Conservation (phyloP, 2,797 vertebrate species). For the Molossus alvarezi region DNA sequence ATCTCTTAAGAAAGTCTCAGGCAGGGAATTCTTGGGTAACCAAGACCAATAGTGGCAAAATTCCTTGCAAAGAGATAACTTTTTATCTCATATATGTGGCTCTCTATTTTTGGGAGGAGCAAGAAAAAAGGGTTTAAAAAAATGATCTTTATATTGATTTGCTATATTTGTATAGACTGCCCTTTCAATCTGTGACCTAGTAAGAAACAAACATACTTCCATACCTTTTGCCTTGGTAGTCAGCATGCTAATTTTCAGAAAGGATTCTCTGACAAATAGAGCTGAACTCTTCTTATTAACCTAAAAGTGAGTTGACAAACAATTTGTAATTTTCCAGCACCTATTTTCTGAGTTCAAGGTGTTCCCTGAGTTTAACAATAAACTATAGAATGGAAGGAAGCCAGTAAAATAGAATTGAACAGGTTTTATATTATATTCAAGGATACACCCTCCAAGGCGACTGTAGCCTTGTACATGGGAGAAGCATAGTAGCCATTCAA, state of each 20-base stretch:
- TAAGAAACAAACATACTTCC: conserved; percentile 26
- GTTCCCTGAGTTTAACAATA: conserved; percentile 19
- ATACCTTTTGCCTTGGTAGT: conserved; percentile 32
- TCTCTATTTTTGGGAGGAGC: not conserved
- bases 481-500: not conserved
- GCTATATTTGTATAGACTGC: conserved; percentile 17
- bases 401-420: not conserved
- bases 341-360: conserved; percentile 50
- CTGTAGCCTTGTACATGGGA: not conserved
- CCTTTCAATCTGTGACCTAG: not conserved
- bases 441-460: not conserved
- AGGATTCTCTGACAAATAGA: conserved; percentile 50
- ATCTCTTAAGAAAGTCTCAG: not conserved
- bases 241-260: conserved; percentile 62
- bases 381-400: conserved; percentile 22
- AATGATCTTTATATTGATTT: conserved; percentile 20
- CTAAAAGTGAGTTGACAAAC: conserved; percentile 46
- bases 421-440: conserved; percentile 7
- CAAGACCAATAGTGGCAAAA: not conserved
- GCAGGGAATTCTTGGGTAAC: conserved; percentile 11
- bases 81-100: not conserved
- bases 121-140: not conserved
- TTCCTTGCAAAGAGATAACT: not conserved
- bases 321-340: conserved; percentile 27
- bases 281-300: conserved; percentile 30